Conservation (phyloP, 2,113 vertebrate genomes). For the Boulengeromyrus knoepffleri region DNA sequence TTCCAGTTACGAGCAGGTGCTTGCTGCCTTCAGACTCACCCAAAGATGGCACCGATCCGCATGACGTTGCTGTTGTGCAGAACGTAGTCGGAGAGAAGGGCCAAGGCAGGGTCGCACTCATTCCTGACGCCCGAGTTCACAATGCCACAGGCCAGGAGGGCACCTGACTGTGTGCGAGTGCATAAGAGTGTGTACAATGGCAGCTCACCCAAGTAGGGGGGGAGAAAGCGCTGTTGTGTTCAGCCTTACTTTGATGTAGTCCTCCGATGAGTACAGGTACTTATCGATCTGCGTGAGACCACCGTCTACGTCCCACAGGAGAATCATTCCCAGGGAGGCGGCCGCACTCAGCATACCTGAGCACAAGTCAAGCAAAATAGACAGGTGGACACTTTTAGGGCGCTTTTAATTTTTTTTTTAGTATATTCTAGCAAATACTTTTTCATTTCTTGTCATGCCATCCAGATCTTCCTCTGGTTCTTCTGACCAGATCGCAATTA, state of each 20-base stretch:
- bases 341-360: constrained; percentile 95
- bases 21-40: constrained; percentile 58
- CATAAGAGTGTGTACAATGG: neutral
- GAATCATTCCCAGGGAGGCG: constrained; percentile 89
- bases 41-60: constrained; percentile 97
- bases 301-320: constrained; percentile 95
- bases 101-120: constrained; percentile 92
- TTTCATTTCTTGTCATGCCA: neutral
- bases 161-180: constrained; percentile 73
- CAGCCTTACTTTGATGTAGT: constrained; percentile 89
- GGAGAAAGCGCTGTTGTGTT: neutral
- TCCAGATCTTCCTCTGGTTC: neutral
- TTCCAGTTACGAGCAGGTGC: neutral
- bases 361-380: constrained; percentile 34
- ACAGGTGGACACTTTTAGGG: neutral
- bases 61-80: constrained; percentile 96
- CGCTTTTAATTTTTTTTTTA: neutral
- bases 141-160: constrained; percentile 91
- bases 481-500: neutral
- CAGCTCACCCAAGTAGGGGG: neutral
- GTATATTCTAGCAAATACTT: neutral
- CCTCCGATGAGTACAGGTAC: constrained; percentile 95
- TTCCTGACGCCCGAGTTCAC: constrained; percentile 97
- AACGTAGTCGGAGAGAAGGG: constrained; percentile 91
- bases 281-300: constrained; percentile 98